phyloP scores from a whole-genome alignment of 2,888 invertebrate species.

The Lysandra coridon region DNA sequence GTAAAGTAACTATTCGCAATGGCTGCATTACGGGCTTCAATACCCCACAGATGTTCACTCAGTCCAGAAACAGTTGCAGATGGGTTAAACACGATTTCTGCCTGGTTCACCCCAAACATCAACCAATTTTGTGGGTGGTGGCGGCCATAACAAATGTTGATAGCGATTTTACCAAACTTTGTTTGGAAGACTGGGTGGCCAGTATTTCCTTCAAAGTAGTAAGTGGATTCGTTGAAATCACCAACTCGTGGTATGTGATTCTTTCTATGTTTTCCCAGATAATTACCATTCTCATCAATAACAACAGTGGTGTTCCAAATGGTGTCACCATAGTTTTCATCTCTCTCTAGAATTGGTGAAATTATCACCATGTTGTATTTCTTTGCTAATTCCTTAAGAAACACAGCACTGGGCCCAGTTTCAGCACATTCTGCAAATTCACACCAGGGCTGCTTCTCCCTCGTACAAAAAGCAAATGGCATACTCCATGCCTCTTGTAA shows the following conservation, averaged over 20 bases:
- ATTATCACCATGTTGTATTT: constrained; percentile 96
- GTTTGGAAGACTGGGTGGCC: constrained; percentile 98
- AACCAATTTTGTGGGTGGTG: constrained; percentile 99
- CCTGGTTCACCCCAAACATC: constrained; percentile 98
- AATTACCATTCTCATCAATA: constrained; percentile 91
- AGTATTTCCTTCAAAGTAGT: constrained; percentile 97
- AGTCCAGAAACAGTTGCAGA: constrained; percentile 93
- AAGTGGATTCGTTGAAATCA: constrained; percentile 99
- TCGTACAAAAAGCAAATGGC: constrained; percentile 99
- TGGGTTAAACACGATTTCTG: constrained; percentile 99
- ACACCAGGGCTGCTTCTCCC: constrained; percentile 98
- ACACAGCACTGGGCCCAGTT: constrained; percentile 90
- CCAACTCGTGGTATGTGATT: constrained; percentile 99
- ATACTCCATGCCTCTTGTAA: constrained; percentile 99
- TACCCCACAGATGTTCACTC: constrained; percentile 96
- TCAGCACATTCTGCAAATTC: constrained; percentile 97
- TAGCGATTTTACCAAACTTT: constrained; percentile 91
- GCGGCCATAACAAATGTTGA: constrained; percentile 98
- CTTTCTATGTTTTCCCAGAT: constrained; percentile 96
- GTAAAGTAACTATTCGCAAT: constrained; percentile 98
- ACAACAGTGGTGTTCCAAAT: constrained; percentile 98
- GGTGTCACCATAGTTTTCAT: constrained; percentile 90
- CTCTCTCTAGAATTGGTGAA: constrained; percentile 97
- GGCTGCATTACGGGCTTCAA: constrained; percentile 98
- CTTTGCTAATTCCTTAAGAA: constrained; percentile 88